These are phyloP conservation scores for Lethrus apterus DNA, from an alignment of 1,140 invertebrate genomes.

Conservation along the genomic window DNA sequence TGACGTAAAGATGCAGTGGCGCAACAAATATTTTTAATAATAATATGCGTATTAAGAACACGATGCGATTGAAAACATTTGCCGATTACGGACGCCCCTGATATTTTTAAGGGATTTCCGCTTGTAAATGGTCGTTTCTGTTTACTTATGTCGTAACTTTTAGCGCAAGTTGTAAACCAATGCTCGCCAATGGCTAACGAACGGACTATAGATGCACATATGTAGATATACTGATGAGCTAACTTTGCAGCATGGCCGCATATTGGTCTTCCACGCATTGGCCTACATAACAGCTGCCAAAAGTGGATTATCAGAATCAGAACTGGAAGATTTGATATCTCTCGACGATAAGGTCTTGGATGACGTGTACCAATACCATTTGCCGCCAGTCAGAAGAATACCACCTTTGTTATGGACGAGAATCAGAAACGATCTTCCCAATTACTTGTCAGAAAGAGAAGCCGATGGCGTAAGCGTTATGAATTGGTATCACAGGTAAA, in stretches of 20 bases:
- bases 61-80: no score
- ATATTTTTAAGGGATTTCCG: no score
- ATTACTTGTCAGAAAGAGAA: slow-evolving; percentile 92
- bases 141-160: no score
- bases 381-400: slow-evolving; percentile 90
- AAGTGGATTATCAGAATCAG: slow-evolving; percentile 87
- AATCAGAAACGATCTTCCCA: slow-evolving; percentile 89
- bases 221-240: not conserved
- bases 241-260: slow-evolving; percentile 71
- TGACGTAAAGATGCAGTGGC: no score
- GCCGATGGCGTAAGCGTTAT: slow-evolving; percentile 95
- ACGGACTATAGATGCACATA: no score
- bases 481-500: slow-evolving; percentile 87
- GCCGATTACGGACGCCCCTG: no score
- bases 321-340: slow-evolving; percentile 90
- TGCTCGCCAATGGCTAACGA: no score
- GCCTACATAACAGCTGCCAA: slow-evolving; percentile 92
- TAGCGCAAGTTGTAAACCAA: no score
- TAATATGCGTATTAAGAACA: no score
- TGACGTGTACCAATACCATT: slow-evolving; percentile 97
- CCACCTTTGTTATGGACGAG: slow-evolving; percentile 94
- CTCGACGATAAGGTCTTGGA: slow-evolving; percentile 89
- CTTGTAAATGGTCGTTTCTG: no score
- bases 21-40: no score
- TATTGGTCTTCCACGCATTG: slow-evolving; percentile 86